Conservation (phyloP, 2,888 invertebrate genomes). For the Coelinius sp. region DNA sequence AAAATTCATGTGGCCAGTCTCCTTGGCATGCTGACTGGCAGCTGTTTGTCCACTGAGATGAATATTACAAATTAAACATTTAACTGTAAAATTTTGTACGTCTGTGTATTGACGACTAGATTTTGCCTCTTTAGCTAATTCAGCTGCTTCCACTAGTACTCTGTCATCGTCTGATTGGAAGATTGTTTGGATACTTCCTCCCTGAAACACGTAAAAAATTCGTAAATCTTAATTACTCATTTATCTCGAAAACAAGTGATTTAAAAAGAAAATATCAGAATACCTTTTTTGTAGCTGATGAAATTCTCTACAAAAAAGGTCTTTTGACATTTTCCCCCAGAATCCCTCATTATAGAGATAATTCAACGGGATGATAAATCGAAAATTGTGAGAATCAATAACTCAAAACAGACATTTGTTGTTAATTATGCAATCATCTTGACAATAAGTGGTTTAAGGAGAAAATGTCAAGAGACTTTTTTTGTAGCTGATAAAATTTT, state of each 20-base stretch:
- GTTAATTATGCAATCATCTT: too few species aligned
- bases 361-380: background rate
- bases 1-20: conserved; percentile 86
- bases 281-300: too few species aligned
- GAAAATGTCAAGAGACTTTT: too few species aligned
- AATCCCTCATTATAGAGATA: background rate
- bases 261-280: too few species aligned
- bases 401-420: too few species aligned
- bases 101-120: conserved; percentile 93
- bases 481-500: too few species aligned
- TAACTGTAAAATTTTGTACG: conserved; percentile 86
- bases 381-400: too few species aligned
- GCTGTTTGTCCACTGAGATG: conserved; percentile 84
- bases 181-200: conserved; percentile 82
- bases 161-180: conserved; percentile 83
- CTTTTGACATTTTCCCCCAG: too few species aligned
- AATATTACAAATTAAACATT: conserved; percentile 86
- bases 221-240: background rate
- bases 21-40: conserved; percentile 88
- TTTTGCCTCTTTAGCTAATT: conserved; percentile 89
- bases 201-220: conserved; percentile 72
- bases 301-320: too few species aligned
- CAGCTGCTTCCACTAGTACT: conserved; percentile 85
- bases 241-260: too few species aligned
- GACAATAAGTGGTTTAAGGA: too few species aligned